phyloP scores from a whole-genome alignment of 1,140 invertebrate genomes.

The Leptinotarsa lineolata region DNA sequence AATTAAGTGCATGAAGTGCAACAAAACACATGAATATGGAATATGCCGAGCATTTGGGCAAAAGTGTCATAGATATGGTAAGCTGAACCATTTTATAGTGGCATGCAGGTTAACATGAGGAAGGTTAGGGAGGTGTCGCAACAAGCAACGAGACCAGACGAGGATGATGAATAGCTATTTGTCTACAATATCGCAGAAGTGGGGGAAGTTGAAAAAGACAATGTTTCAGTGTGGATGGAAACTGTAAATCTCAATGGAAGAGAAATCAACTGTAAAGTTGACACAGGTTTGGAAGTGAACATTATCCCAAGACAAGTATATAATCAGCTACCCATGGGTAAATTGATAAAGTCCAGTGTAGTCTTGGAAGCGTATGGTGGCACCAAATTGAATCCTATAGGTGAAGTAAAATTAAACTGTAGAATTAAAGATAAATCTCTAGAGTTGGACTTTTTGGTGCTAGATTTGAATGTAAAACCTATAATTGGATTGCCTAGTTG shows the following conservation, averaged over 20 bases:
- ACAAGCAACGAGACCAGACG: not conserved
- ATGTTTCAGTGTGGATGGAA: not conserved
- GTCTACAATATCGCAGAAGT: constrained; percentile 13
- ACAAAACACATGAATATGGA: constrained; percentile 15
- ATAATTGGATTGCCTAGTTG: constrained; percentile 3
- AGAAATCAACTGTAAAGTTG: constrained; percentile 22
- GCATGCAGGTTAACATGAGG: constrained; percentile 10
- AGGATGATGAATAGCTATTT: constrained; percentile 15
- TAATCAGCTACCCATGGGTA: constrained; percentile 13
- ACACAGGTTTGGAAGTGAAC: constrained; percentile 29
- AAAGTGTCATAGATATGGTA: constrained; percentile 22
- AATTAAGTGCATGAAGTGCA: constrained; percentile 24
- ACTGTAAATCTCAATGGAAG: not conserved
- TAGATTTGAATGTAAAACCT: not conserved
- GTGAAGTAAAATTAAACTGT: constrained; percentile 1
- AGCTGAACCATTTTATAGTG: constrained; percentile 25
- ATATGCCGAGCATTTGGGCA: constrained; percentile 24
- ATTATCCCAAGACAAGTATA: constrained; percentile 15
- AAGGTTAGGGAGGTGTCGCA: constrained; percentile 14
- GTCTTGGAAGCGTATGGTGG: constrained; percentile 28
- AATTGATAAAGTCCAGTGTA: constrained; percentile 17
- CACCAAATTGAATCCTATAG: constrained; percentile 14
- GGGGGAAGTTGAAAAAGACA: not conserved
- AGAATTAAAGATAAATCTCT: not conserved
- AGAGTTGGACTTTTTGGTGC: constrained; percentile 3